Evolutionary conservation across 2,797 vertebrate genomes (phyloP).

Genomic region (Yasuhikotakia modesta): DNA sequence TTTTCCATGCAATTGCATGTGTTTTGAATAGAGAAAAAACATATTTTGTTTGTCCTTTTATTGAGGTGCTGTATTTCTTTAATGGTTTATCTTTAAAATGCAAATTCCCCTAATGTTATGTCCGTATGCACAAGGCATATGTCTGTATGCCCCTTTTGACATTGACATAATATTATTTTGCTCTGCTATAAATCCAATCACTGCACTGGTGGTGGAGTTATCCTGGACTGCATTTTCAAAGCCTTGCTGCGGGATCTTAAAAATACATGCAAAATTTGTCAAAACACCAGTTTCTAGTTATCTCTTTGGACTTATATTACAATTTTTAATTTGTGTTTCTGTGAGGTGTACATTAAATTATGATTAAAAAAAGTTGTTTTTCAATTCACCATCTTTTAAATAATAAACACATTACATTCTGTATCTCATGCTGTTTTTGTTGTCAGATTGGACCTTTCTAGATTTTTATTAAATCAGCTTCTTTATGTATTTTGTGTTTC

Average conservation of each 20-base stretch:
- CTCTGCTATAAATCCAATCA: background rate
- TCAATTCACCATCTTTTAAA: too few species aligned
- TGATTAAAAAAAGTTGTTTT: too few species aligned
- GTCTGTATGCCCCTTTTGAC: background rate
- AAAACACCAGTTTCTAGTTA: too few species aligned
- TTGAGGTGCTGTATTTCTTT: background rate
- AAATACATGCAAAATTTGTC: too few species aligned
- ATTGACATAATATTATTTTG: background rate
- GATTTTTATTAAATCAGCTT: background rate
- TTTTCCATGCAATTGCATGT: background rate
- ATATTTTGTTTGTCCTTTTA: too few species aligned
- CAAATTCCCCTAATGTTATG: background rate
- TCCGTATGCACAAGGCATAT: background rate
- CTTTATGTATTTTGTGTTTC: slow-evolving; percentile 57
- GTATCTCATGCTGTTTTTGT: background rate
- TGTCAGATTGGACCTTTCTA: background rate
- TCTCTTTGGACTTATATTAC: too few species aligned
- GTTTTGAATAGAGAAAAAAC: background rate
- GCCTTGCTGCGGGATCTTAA: background rate
- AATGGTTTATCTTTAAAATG: background rate
- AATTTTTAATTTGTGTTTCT: too few species aligned
- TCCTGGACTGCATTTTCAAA: background rate
- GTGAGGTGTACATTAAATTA: too few species aligned
- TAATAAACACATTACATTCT: too few species aligned
- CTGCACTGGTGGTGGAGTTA: background rate